Conservation (phyloP, 2,113 vertebrate genomes). For the Passer montanus region DNA sequence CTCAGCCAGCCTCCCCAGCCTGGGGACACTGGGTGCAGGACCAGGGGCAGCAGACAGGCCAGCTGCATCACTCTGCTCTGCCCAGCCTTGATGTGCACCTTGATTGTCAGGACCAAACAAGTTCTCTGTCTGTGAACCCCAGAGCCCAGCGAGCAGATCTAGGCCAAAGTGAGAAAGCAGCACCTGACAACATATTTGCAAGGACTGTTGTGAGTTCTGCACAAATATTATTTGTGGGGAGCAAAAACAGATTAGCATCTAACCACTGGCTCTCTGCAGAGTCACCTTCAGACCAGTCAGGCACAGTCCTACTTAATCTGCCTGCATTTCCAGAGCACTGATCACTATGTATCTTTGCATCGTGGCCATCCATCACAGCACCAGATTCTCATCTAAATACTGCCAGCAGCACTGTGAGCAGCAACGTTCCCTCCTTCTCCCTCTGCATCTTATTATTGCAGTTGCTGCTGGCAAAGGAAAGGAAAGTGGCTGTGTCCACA, state of each 20-base stretch:
- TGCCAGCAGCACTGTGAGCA: slow-evolving; percentile 40
- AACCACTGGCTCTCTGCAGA: neutral
- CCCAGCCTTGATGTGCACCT: neutral
- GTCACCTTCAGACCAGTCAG: slow-evolving; percentile 50
- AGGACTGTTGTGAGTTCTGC: neutral
- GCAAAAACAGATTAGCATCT: neutral
- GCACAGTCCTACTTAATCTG: neutral
- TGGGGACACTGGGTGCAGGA: neutral
- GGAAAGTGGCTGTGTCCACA: slow-evolving; percentile 8
- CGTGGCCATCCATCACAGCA: slow-evolving; percentile 46
- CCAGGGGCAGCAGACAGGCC: neutral
- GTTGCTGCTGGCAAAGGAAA: slow-evolving; percentile 41
- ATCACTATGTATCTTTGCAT: slow-evolving; percentile 49
- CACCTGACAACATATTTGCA: neutral
- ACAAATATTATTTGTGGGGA: neutral
- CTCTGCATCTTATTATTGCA: slow-evolving; percentile 36
- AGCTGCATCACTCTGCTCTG: neutral
- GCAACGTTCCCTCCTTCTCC: neutral
- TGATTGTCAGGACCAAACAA: neutral
- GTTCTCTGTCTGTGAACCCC: neutral
- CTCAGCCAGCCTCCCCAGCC: neutral
- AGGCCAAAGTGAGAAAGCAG: neutral
- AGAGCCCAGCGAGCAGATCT: neutral
- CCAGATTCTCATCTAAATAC: slow-evolving; percentile 43
- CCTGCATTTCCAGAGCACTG: neutral